phyloP scores from a whole-genome alignment of 2,113 vertebrate genomes.

The Oenanthe oenanthe region DNA sequence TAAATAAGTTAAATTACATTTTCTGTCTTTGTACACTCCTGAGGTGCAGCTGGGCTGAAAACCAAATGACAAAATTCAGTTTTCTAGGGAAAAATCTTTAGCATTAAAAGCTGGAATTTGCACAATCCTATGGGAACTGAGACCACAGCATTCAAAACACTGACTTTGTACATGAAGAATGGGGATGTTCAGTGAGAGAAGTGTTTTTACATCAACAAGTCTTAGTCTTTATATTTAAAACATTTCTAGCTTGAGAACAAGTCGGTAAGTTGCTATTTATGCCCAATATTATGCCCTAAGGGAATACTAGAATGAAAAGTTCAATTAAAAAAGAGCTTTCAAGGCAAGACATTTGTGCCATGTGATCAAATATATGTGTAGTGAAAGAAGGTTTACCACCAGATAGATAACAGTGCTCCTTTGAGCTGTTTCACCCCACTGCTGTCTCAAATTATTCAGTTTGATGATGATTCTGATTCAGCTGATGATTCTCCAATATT shows the following conservation, averaged over 20 bases:
- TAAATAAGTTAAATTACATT: slow-evolving; percentile 60
- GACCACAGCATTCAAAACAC: neutral
- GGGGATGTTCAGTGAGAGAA: neutral
- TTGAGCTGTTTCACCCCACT: neutral
- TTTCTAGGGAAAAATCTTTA: neutral
- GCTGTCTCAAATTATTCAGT: neutral
- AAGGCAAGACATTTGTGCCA: neutral
- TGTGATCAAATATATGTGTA: neutral
- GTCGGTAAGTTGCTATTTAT: neutral
- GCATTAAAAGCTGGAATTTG: neutral
- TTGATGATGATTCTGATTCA: neutral
- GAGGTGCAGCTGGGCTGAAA: neutral
- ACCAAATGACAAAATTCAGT: neutral
- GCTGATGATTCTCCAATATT: neutral
- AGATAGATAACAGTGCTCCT: neutral
- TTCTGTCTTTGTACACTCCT: neutral
- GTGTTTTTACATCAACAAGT: neutral
- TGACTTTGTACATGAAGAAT: neutral
- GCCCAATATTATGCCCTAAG: neutral
- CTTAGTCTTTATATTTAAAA: neutral
- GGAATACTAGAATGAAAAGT: neutral
- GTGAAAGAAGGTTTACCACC: neutral
- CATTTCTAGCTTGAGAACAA: neutral
- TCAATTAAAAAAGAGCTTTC: neutral
- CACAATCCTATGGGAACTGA: neutral